Evolutionary conservation across 2,113 vertebrate species (phyloP).

Genomic region (Nothobranchius kuhntae): DNA sequence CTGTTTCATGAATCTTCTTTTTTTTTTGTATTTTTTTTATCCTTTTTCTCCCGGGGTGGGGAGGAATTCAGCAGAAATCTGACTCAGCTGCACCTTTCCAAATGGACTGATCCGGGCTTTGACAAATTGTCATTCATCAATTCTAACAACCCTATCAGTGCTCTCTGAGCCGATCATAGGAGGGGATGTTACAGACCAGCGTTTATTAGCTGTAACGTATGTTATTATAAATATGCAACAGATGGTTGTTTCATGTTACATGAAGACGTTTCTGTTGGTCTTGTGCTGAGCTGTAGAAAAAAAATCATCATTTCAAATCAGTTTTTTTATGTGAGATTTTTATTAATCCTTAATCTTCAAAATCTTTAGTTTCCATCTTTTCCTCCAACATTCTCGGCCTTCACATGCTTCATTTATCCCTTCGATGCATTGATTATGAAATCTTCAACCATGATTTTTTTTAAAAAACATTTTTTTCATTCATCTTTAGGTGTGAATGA

Average conservation of each 20-base stretch:
- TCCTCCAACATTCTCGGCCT: no score
- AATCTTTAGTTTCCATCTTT: no score
- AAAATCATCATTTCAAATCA: no score
- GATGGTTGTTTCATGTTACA: conserved; percentile 62
- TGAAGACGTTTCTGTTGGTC: background rate
- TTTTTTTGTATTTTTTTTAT: background rate
- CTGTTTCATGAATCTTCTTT: conserved; percentile 1
- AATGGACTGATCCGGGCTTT: conserved; percentile 79
- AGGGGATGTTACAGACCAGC: background rate
- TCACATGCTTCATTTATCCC: no score
- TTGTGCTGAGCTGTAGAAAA: background rate
- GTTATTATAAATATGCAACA: conserved; percentile 67
- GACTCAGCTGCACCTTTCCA: conserved; percentile 54
- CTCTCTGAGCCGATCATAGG: conserved; percentile 21
- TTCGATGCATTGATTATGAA: no score
- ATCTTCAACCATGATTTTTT: no score
- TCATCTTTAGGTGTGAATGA: no score
- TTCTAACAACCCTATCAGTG: conserved; percentile 40
- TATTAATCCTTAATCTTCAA: no score
- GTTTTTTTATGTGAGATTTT: no score
- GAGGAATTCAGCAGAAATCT: conserved; percentile 6
- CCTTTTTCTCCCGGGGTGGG: no score
- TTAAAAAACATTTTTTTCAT: no score
- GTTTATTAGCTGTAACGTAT: background rate
- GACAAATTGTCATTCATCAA: conserved; percentile 79